Percentiles rank a stretch among this genome's conserved stretches.
Conservation (phyloP, 2,797 vertebrate genomes). For the Arnoldichthys spilopterus region DNA sequence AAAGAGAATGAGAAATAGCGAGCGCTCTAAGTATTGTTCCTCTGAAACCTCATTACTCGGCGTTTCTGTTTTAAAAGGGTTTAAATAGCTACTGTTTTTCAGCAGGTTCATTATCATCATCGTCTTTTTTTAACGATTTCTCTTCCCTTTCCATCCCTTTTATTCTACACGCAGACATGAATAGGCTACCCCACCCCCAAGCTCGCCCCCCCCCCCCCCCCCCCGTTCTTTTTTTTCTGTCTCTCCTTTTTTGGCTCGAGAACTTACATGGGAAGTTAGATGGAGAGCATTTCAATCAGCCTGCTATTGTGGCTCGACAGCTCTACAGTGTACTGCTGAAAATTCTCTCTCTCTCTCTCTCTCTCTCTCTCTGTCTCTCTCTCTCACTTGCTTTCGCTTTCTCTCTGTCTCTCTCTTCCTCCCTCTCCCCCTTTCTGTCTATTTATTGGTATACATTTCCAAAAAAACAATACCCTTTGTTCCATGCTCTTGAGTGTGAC, state of each 20-base stretch:
- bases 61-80: slow-evolving; percentile 69
- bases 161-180: not conserved
- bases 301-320: slow-evolving; percentile 67
- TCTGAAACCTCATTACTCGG: slow-evolving; percentile 76
- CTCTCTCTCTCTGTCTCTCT: slow-evolving; percentile 55
- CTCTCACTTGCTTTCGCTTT: slow-evolving; percentile 2
- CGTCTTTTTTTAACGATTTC: slow-evolving; percentile 5
- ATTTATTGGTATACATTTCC: slow-evolving; percentile 36
- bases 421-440: slow-evolving; percentile 4
- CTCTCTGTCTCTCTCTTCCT: slow-evolving; percentile 2
- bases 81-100: slow-evolving; percentile 68
- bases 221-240: slow-evolving; percentile 15
- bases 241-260: not conserved
- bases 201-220: not conserved
- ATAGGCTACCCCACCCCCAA: slow-evolving; percentile 34
- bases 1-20: slow-evolving; percentile 57
- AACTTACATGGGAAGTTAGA: slow-evolving; percentile 59
- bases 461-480: slow-evolving; percentile 73
- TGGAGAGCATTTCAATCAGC: slow-evolving; percentile 71
- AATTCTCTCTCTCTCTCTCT: slow-evolving; percentile 54
- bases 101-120: slow-evolving; percentile 63
- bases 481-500: slow-evolving; percentile 62
- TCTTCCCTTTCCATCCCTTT: not conserved
- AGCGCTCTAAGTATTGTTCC: slow-evolving; percentile 71
- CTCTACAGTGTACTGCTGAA: slow-evolving; percentile 44